Evolutionary conservation across 1,140 invertebrate species (phyloP).

Genomic region (Pinna nobilis): DNA sequence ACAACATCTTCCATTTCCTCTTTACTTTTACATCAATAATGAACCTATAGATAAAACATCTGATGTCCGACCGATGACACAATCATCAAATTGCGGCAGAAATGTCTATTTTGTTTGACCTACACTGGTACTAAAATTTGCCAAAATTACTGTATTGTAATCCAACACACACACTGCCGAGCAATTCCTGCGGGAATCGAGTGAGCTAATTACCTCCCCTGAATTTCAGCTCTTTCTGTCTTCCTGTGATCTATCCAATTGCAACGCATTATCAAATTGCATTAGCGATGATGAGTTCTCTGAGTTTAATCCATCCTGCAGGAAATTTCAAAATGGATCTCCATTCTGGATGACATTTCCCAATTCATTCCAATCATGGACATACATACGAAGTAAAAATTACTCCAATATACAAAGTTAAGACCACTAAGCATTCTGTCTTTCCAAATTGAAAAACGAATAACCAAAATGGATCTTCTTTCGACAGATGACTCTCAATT

Average conservation of each 20-base stretch:
- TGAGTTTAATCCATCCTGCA: background rate
- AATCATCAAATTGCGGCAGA: too few species aligned
- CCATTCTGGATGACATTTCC: conserved; percentile 13
- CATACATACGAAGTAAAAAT: background rate
- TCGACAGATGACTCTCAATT: background rate
- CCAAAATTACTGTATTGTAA: too few species aligned
- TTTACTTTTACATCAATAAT: too few species aligned
- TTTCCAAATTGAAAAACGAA: background rate
- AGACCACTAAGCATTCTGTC: background rate
- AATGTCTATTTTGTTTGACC: too few species aligned
- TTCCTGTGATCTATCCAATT: background rate
- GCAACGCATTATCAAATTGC: background rate
- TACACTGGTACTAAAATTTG: too few species aligned
- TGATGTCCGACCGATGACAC: too few species aligned
- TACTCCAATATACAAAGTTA: background rate
- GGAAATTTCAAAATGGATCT: conserved; percentile 11
- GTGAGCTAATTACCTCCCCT: background rate
- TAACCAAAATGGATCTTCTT: conserved; percentile 1
- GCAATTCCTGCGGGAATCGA: too few species aligned
- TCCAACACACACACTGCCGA: too few species aligned
- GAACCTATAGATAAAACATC: too few species aligned
- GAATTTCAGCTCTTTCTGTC: background rate
- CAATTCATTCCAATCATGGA: conserved; percentile 16
- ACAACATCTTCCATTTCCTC: too few species aligned
- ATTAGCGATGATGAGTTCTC: background rate